Evolutionary conservation across 2,888 invertebrate genomes (phyloP).

Genomic region (Tridacna gigas): DNA sequence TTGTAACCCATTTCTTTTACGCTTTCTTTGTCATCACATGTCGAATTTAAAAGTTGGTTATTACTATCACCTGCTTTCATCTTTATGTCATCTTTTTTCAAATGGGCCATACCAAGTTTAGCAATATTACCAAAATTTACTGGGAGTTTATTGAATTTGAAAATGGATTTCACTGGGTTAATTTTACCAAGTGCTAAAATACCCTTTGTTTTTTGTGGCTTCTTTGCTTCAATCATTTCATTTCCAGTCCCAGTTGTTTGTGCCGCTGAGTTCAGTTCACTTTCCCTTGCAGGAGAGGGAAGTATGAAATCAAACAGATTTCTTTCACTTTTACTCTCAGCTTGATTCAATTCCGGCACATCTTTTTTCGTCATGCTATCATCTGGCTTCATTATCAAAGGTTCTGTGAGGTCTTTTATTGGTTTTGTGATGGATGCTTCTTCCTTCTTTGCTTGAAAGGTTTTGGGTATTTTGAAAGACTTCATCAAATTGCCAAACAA

Average conservation of each 20-base stretch:
- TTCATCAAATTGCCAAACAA: conserved; percentile 60
- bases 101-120: conserved; percentile 57
- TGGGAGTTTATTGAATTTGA: conserved; percentile 61
- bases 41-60: background rate
- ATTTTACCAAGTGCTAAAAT: background rate
- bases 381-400: background rate
- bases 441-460: background rate
- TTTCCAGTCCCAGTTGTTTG: background rate
- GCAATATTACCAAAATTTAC: conserved; percentile 63
- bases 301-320: conserved; percentile 62
- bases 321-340: conserved; percentile 30
- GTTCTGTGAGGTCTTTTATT: background rate
- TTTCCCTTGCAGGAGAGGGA: conserved; percentile 9
- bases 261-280: background rate
- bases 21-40: background rate
- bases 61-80: background rate
- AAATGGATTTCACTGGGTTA: conserved; percentile 43
- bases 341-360: background rate
- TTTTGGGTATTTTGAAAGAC: conserved; percentile 47
- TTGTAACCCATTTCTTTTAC: background rate
- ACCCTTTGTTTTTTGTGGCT: background rate
- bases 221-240: background rate
- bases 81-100: conserved; percentile 46
- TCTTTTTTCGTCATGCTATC: background rate
- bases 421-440: background rate